Conservation (phyloP, 2,113 vertebrate genomes). For the Canis aureus region DNA sequence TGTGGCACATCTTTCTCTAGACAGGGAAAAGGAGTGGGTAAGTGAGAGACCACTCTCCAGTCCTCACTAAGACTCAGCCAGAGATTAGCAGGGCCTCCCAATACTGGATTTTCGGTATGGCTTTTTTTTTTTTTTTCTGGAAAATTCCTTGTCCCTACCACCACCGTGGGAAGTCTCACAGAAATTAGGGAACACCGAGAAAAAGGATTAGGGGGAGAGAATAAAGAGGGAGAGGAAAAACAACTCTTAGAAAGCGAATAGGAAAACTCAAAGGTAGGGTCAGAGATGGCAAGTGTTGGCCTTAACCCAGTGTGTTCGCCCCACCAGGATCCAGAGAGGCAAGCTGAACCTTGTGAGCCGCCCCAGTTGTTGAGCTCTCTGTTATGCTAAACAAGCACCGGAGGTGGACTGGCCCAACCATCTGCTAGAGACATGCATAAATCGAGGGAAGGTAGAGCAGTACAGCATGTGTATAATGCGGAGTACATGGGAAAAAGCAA, state of each 20-base stretch:
- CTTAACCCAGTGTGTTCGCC: slow-evolving; percentile 49
- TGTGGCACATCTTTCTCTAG: background rate
- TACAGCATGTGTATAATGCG: slow-evolving; percentile 66
- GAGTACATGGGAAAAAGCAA: slow-evolving; percentile 73
- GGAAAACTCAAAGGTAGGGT: slow-evolving; percentile 36
- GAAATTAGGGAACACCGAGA: slow-evolving; percentile 32
- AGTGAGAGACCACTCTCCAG: background rate
- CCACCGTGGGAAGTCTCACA: background rate
- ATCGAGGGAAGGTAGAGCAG: slow-evolving; percentile 74
- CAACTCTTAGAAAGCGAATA: slow-evolving; percentile 48
- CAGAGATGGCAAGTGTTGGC: slow-evolving; percentile 32
- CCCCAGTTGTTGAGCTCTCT: slow-evolving; percentile 74
- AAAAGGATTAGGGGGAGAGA: background rate
- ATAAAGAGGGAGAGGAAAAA: slow-evolving; percentile 34
- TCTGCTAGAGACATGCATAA: slow-evolving; percentile 82
- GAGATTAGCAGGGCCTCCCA: background rate
- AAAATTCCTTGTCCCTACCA: background rate
- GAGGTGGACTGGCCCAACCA: slow-evolving; percentile 79
- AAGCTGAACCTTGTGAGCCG: slow-evolving; percentile 50
- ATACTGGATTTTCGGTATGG: background rate
- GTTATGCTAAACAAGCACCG: slow-evolving; percentile 82
- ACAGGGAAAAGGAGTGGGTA: background rate
- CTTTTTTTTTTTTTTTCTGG: background rate
- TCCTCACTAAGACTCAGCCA: background rate
- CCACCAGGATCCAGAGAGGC: slow-evolving; percentile 68